phyloP scores from a whole-genome alignment of 2,888 invertebrate genomes.

The Protonemura montana region DNA sequence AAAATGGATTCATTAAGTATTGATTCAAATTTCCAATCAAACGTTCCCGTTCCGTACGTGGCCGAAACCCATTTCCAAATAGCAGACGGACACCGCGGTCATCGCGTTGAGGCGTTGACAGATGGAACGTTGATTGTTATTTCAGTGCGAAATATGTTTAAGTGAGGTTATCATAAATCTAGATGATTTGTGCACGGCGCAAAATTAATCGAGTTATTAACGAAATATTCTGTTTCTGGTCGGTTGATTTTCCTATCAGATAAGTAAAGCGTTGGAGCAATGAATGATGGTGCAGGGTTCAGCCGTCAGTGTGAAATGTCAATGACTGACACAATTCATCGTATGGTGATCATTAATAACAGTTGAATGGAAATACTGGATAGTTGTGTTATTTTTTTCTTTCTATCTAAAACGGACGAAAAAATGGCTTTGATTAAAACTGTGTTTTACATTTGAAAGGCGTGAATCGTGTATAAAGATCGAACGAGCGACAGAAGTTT shows the following conservation, averaged over 20 bases:
- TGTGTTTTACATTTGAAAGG: not conserved
- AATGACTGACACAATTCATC: constrained; percentile 5
- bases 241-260: not conserved
- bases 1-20: not conserved
- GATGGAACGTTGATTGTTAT: not conserved
- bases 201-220: not conserved
- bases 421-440: not conserved
- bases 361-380: not conserved
- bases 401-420: not conserved
- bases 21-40: not conserved
- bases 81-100: not conserved
- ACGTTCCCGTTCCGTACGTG: not conserved
- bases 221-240: constrained; percentile 22
- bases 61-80: not conserved
- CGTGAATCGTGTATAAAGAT: not conserved
- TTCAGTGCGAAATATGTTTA: constrained; percentile 26
- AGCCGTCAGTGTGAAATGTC: not conserved
- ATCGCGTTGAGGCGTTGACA: not conserved
- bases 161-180: constrained; percentile 17
- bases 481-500: not conserved
- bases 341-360: not conserved
- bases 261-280: not conserved
- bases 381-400: not conserved
- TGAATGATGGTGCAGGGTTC: constrained; percentile 9
- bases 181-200: not conserved